A percentile compares a stretch with the other conserved stretches of the same genome.
phyloP scores from a whole-genome alignment of 2,113 vertebrate genomes.

The Chauna torquata region DNA sequence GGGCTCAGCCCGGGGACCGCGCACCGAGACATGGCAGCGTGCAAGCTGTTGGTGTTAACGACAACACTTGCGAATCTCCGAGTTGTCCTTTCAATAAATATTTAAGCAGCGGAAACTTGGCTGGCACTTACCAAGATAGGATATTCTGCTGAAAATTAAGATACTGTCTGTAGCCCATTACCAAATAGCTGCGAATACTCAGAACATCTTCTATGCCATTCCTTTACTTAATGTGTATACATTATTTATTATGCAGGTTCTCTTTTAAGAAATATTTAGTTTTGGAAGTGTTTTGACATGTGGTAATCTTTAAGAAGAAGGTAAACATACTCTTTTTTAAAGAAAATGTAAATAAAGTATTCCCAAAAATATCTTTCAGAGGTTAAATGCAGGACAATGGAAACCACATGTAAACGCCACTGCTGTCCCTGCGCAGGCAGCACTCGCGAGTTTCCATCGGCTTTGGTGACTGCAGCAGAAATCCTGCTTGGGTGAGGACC shows the following conservation, averaged over 20 bases:
- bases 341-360: slow-evolving; percentile 80
- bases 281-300: slow-evolving; percentile 81
- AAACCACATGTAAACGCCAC: slow-evolving; percentile 73
- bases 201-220: neutral
- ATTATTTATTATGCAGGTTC: slow-evolving; percentile 64
- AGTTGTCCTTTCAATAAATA: neutral
- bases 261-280: slow-evolving; percentile 72
- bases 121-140: neutral
- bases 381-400: slow-evolving; percentile 76
- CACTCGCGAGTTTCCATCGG: neutral
- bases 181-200: slow-evolving; percentile 42
- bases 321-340: slow-evolving; percentile 74
- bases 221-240: slow-evolving; percentile 21
- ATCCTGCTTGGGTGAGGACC: neutral
- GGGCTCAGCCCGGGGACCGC: too few relatives aligned
- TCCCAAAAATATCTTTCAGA: slow-evolving; percentile 15
- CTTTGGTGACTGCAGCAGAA: neutral
- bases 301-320: slow-evolving; percentile 78
- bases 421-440: neutral
- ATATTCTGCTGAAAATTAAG: slow-evolving; percentile 28
- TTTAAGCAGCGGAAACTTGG: slow-evolving; percentile 16
- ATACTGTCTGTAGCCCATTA: neutral
- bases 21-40: rapidly evolving
- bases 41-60: neutral
- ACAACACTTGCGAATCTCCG: neutral